A percentile compares a stretch with the other conserved stretches of the same genome.
Evolutionary conservation across 2,888 invertebrate species (phyloP).

Genomic region (Drosophila picticornis): DNA sequence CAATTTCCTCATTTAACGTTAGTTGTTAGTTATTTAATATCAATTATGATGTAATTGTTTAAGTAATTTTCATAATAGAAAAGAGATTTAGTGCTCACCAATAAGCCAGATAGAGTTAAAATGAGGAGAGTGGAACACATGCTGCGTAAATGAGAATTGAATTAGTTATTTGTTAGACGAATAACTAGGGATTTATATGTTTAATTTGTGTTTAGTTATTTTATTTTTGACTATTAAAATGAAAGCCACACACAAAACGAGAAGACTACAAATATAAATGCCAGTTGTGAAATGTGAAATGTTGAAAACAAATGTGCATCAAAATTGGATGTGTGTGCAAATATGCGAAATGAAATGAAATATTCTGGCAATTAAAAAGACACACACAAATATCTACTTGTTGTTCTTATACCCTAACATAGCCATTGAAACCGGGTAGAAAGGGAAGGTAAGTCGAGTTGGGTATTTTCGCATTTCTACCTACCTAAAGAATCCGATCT

Average conservation of each 20-base stretch:
- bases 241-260: constrained; percentile 20
- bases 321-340: constrained; percentile 45
- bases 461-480: neutral
- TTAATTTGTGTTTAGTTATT: constrained; percentile 11
- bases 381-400: constrained; percentile 41
- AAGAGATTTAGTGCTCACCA: neutral
- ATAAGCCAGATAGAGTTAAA: neutral
- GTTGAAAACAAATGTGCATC: constrained; percentile 30
- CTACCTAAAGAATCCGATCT: neutral
- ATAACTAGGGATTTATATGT: constrained; percentile 5
- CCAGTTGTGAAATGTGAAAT: constrained; percentile 3
- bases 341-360: constrained; percentile 66
- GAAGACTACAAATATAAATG: neutral
- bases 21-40: neutral
- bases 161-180: neutral
- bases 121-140: neutral
- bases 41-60: neutral
- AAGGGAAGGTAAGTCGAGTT: neutral
- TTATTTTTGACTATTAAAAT: constrained; percentile 26
- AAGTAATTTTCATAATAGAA: neutral
- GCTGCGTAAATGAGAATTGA: neutral
- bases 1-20: neutral
- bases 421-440: neutral
- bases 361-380: constrained; percentile 72
- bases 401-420: constrained; percentile 2